These are phyloP conservation scores for Acinonyx jubatus DNA, from an alignment of 2,113 vertebrate species.

Conservation along the genomic window DNA sequence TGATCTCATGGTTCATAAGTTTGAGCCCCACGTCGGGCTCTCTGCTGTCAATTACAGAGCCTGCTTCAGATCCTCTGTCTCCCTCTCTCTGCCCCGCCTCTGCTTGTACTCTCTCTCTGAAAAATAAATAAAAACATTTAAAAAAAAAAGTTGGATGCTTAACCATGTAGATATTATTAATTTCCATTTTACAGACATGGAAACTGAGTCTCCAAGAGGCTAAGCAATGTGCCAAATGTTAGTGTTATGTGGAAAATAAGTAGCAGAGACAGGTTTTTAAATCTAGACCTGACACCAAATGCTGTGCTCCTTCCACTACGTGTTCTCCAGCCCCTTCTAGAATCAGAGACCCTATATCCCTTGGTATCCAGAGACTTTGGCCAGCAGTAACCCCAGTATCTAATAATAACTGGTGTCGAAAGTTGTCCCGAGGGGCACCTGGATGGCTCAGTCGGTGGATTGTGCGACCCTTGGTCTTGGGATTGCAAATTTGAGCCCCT, in stretches of 20 bases:
- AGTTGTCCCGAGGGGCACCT: background rate
- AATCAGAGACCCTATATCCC: background rate
- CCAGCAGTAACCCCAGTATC: background rate
- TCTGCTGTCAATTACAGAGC: no score
- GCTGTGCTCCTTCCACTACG: background rate
- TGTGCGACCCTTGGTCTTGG: background rate
- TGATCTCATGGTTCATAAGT: no score
- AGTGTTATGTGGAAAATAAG: background rate
- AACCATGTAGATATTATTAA: background rate
- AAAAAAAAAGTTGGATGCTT: no score
- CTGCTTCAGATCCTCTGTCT: no score
- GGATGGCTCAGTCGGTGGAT: background rate
- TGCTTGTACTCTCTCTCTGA: no score
- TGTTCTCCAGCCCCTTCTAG: background rate
- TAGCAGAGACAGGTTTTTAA: background rate
- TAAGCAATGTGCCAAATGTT: background rate
- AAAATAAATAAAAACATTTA: no score
- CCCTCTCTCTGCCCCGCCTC: no score
- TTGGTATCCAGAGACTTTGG: background rate
- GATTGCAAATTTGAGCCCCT: background rate
- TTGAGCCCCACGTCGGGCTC: no score
- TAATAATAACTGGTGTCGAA: background rate
- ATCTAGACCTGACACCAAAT: background rate
- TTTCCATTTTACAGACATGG: background rate
- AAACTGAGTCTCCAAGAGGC: background rate